phyloP scores from a whole-genome alignment of 2,113 vertebrate species.

The Pluvialis apricaria region DNA sequence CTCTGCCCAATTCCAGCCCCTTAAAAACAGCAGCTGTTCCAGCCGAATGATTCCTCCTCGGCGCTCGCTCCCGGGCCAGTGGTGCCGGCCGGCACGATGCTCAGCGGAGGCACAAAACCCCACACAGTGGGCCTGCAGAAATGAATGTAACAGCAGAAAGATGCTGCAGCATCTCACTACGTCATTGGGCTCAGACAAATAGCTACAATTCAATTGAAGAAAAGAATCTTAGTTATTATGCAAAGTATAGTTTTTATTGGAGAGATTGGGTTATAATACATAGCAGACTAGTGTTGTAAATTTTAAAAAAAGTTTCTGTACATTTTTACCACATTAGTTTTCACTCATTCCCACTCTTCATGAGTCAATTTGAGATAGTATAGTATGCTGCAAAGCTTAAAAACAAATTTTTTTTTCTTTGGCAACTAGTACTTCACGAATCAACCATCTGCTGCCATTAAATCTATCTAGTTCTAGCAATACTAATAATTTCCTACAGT shows the following conservation, averaged over 20 bases:
- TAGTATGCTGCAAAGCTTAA: conserved; percentile 47
- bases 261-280: not conserved
- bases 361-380: conserved; percentile 59
- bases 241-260: not conserved
- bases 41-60: not conserved
- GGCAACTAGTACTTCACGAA: conserved; percentile 55
- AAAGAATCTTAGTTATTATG: not conserved
- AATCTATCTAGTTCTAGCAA: conserved; percentile 41
- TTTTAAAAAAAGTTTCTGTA: not conserved
- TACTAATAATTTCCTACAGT: conserved; percentile 45
- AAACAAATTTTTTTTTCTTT: conserved; percentile 44
- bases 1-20: not conserved
- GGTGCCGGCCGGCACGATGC: not conserved
- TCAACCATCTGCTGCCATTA: conserved; percentile 59
- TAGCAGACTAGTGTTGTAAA: not conserved
- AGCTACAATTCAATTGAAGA: not conserved
- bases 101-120: not conserved
- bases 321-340: conserved; percentile 43
- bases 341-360: conserved; percentile 50
- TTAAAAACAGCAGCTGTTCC: conserved; percentile 20
- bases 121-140: not conserved
- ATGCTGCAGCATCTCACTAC: not conserved
- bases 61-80: not conserved
- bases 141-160: not conserved
- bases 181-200: not conserved